Conservation (phyloP, 2,888 invertebrate species). For the Ormyrus pomaceus region DNA sequence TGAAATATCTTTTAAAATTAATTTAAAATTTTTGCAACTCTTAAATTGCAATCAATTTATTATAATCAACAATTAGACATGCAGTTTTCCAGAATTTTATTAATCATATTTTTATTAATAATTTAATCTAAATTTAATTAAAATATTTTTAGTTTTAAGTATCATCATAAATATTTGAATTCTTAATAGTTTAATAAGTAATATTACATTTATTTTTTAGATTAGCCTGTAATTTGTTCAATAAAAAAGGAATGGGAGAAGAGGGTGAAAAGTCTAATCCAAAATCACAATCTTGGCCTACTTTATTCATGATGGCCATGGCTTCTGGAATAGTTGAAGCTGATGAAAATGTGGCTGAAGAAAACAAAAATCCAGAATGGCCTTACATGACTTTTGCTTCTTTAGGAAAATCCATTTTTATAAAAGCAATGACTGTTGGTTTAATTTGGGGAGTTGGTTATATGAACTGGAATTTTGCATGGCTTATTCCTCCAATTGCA, state of each 20-base stretch:
- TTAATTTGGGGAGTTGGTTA: conserved; percentile 88
- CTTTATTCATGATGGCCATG: conserved; percentile 20
- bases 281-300: conserved; percentile 22
- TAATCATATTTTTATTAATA: too few species aligned
- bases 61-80: too few species aligned
- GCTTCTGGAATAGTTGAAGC: conserved; percentile 38
- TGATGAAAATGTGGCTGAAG: conserved; percentile 15
- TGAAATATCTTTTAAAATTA: too few species aligned
- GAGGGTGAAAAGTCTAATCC: not conserved
- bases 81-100: too few species aligned
- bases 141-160: too few species aligned
- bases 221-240: not conserved
- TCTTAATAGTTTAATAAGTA: not conserved
- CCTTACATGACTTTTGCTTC: conserved; percentile 71
- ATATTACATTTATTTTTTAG: conserved; percentile 13
- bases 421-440: conserved; percentile 81
- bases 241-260: conserved; percentile 22
- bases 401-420: conserved; percentile 63
- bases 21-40: too few species aligned
- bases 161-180: too few species aligned
- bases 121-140: too few species aligned
- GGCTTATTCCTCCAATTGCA: conserved; percentile 90
- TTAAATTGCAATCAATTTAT: too few species aligned
- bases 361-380: conserved; percentile 59
- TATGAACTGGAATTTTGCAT: conserved; percentile 92